phyloP scores from a whole-genome alignment of 2,888 invertebrate genomes.

The Odontocerum albicorne region DNA sequence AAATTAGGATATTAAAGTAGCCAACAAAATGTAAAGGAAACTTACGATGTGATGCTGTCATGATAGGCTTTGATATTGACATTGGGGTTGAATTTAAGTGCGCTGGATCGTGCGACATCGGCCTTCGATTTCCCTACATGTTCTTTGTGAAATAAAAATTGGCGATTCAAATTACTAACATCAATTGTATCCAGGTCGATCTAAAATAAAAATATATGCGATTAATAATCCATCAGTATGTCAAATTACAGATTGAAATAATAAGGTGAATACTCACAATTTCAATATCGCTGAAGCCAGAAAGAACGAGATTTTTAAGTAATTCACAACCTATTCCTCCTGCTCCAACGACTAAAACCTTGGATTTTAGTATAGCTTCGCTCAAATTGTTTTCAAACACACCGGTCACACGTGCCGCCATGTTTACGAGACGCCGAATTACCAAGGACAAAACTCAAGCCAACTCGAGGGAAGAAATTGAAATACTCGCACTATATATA shows the following conservation, averaged over 20 bases:
- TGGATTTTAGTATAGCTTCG: constrained; percentile 67
- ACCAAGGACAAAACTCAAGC: not conserved
- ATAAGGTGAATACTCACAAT: constrained; percentile 69
- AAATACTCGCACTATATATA: too few species aligned
- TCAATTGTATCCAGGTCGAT: constrained; percentile 99
- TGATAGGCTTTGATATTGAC: constrained; percentile 88
- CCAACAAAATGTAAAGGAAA: constrained; percentile 31
- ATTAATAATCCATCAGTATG: not conserved
- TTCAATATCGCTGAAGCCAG: constrained; percentile 91
- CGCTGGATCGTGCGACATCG: constrained; percentile 86
- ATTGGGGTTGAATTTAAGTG: constrained; percentile 84
- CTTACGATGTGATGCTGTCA: constrained; percentile 89
- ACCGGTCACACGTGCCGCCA: constrained; percentile 69
- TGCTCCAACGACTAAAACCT: constrained; percentile 89
- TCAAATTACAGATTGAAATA: not conserved
- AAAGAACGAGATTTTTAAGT: constrained; percentile 93
- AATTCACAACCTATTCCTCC: constrained; percentile 99
- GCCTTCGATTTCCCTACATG: constrained; percentile 99
- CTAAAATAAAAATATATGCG: constrained; percentile 59
- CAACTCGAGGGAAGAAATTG: not conserved
- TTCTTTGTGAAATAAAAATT: constrained; percentile 97
- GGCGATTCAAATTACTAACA: constrained; percentile 97
- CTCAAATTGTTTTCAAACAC: constrained; percentile 67
- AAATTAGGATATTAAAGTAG: too few species aligned
- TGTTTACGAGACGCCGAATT: constrained; percentile 40